Conservation (phyloP, 2,888 invertebrate species). For the Erebia palarica region DNA sequence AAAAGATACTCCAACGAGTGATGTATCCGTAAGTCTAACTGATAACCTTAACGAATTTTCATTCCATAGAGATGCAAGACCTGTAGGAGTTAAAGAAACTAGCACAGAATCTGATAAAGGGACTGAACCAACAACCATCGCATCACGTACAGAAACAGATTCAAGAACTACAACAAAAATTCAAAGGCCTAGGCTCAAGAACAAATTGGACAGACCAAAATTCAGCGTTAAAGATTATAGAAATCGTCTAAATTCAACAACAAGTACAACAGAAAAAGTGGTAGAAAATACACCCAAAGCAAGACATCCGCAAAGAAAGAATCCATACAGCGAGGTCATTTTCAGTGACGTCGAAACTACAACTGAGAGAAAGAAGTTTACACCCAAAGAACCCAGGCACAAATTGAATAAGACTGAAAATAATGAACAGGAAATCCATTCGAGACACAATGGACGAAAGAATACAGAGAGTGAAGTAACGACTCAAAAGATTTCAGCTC, state of each 20-base stretch:
- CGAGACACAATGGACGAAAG: slow-evolving; percentile 60
- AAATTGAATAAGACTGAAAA: slow-evolving; percentile 59
- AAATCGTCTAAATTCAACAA: slow-evolving; percentile 83
- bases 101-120: slow-evolving; percentile 57
- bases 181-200: slow-evolving; percentile 68
- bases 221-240: slow-evolving; percentile 91
- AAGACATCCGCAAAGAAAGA: slow-evolving; percentile 77
- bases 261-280: slow-evolving; percentile 70
- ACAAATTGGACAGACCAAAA: slow-evolving; percentile 85
- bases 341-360: slow-evolving; percentile 65
- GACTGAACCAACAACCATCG: slow-evolving; percentile 57
- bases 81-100: slow-evolving; percentile 69
- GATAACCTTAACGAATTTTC: slow-evolving; percentile 67
- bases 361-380: slow-evolving; percentile 78
- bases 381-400: slow-evolving; percentile 75
- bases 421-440: slow-evolving; percentile 65
- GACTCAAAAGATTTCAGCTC: slow-evolving; percentile 70
- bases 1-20: slow-evolving; percentile 79
- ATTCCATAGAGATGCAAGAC: slow-evolving; percentile 73
- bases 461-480: slow-evolving; percentile 64
- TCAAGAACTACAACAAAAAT: slow-evolving; percentile 55
- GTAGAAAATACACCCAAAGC: slow-evolving; percentile 62
- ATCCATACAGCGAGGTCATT: slow-evolving; percentile 64
- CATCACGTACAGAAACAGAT: slow-evolving; percentile 58
- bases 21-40: slow-evolving; percentile 66